Base-by-base conservation (phyloP, 2,797 vertebrate genomes). In the Lithobates pipiens region DNA sequence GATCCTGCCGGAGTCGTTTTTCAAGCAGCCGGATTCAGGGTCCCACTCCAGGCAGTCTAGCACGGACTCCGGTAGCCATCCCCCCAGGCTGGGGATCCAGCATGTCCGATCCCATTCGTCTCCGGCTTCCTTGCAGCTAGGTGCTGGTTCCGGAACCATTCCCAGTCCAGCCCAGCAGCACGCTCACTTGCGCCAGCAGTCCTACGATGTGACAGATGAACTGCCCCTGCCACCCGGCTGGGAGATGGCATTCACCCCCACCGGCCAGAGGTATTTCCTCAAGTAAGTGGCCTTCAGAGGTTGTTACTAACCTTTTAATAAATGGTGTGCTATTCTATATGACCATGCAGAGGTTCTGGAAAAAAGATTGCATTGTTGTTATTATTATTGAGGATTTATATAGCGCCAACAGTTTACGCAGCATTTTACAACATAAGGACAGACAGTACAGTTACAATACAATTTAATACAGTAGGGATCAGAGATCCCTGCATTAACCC, bases 11-110 rank as follows among this genome's bases (percentile, higher is more conserved):
- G 96, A 97, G 86, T 97, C 96, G 0, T 97, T 97, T 88, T 97
- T 97, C 88, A 94, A 94, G 89, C 96, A 97, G 86, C 96, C 96
- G 0, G 96, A 97, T 76, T 97, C 96, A 0, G 96, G 96, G 21
- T 95, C 96, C 0, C 96, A 96, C 91, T 97, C 96, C 10, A 93
- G 96, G 46, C 96, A 97, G 90, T 96, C 96, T 5, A 97, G 96
- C 90, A 95, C 96, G 61, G 96, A 97, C 88, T 96, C 96, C 13
- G 95, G 95, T 73, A 94, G 93, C 72, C 94, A 91, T 88, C 92
- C 94, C 0, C 92, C 94, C 27, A 91, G 93, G 57, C 92, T 94
- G 77, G 85, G 88, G 42, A 93, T 90, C 18, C 95, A 95, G 90
- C 96, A 97, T 77, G 94, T 92, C 89, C 95, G 96, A 80, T 97